Conservation (phyloP, 1,140 invertebrate genomes). For the Daktulosphaira vitifoliae region DNA sequence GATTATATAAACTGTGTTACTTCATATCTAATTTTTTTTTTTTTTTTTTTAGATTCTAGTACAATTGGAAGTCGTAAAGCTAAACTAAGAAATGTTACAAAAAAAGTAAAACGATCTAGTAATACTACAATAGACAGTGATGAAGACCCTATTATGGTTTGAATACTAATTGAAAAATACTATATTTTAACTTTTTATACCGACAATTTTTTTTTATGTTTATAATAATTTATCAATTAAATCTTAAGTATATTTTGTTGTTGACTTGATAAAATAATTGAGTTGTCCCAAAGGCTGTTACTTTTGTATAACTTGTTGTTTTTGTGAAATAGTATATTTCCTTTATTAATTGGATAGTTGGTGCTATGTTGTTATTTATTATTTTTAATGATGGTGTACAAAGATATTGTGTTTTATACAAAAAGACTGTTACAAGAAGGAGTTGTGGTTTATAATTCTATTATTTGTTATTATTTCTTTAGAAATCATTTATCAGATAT, state of each 20-base stretch:
- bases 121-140: constrained; percentile 38
- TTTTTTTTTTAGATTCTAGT: neutral
- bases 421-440: constrained; percentile 26
- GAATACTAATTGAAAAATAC: constrained; percentile 24
- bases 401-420: neutral
- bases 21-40: neutral
- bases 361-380: constrained; percentile 31
- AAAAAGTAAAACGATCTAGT: constrained; percentile 24
- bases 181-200: neutral
- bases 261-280: constrained; percentile 30
- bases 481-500: neutral
- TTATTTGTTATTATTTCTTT: constrained; percentile 20
- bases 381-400: constrained; percentile 11
- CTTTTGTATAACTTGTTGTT: constrained; percentile 29
- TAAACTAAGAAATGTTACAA: constrained; percentile 26
- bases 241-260: constrained; percentile 1
- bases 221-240: too few relatives aligned
- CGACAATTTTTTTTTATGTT: neutral
- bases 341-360: constrained; percentile 24
- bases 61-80: constrained; percentile 26
- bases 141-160: constrained; percentile 43
- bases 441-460: constrained; percentile 29
- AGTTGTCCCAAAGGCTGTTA: constrained; percentile 31
- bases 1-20: neutral
- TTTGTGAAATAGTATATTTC: constrained; percentile 3